Evolutionary conservation across 1,140 invertebrate species (phyloP).

Genomic region (Papilio polyxenes): DNA sequence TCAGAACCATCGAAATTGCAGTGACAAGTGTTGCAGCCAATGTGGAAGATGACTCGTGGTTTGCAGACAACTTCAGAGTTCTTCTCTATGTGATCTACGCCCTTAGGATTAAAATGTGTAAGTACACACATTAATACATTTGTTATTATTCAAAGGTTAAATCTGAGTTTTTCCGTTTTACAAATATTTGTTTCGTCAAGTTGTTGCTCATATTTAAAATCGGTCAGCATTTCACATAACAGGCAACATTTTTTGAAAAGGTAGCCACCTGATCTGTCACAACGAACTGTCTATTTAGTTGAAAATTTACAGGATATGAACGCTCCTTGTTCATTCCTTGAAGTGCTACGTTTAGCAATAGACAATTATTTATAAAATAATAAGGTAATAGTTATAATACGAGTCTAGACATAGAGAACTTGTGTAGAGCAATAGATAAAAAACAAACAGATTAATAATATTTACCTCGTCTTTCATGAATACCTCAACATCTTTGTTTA

Average conservation of each 20-base stretch:
- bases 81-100: conserved; percentile 60
- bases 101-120: conserved; percentile 45
- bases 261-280: no score
- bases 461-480: conserved; percentile 66
- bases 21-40: conserved; percentile 76
- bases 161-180: background rate
- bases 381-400: no score
- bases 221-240: no score
- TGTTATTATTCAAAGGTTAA: background rate
- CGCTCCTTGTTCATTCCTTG: no score
- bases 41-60: conserved; percentile 68
- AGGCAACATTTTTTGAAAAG: no score
- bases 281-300: no score
- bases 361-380: no score
- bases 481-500: conserved; percentile 67
- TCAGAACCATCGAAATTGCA: conserved; percentile 75
- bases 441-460: background rate
- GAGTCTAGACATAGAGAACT: no score
- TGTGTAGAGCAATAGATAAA: background rate
- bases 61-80: conserved; percentile 62
- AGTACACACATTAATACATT: background rate
- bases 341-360: no score
- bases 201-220: no score
- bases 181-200: no score
- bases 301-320: no score